phyloP scores from a whole-genome alignment of 2,113 vertebrate species.

The Seriola dumerili region DNA sequence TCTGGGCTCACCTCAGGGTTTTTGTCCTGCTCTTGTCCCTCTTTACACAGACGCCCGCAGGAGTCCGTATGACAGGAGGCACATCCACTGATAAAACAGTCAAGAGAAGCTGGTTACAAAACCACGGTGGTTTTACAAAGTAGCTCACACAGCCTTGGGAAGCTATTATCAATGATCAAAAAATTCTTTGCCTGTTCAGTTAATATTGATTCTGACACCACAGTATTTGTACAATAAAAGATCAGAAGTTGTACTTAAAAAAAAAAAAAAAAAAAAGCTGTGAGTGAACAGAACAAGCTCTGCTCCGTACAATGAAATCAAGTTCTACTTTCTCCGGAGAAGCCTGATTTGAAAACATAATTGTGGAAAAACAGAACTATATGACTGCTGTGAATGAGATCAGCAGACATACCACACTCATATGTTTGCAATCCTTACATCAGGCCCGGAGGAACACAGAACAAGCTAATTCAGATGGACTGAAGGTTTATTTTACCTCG shows the following conservation, averaged over 20 bases:
- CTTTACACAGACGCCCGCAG: background rate
- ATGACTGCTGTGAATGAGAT: conserved; percentile 9
- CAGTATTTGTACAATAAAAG: background rate
- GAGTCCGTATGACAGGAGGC: conserved; percentile 1
- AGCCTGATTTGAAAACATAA: conserved; percentile 30
- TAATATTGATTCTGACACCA: conserved; percentile 4
- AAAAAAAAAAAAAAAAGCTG: background rate
- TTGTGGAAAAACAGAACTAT: conserved; percentile 18
- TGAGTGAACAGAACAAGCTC: background rate
- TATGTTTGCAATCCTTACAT: conserved; percentile 22
- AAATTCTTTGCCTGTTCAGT: background rate
- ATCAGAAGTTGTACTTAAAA: background rate
- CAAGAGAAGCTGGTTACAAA: background rate
- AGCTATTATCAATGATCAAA: background rate
- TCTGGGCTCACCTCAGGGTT: background rate
- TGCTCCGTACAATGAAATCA: conserved; percentile 11
- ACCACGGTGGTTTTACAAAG: background rate
- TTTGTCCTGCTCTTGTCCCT: conserved; percentile 20
- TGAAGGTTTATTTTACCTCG: conserved; percentile 9
- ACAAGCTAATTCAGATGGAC: conserved; percentile 19
- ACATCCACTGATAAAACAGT: conserved; percentile 2
- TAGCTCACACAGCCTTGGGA: background rate
- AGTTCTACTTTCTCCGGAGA: background rate
- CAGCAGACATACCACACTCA: conserved; percentile 1
- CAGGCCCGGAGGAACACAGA: background rate